These are phyloP conservation scores for Anarsia innoxiella DNA, from an alignment of 2,888 invertebrate species.

Conservation along the genomic window DNA sequence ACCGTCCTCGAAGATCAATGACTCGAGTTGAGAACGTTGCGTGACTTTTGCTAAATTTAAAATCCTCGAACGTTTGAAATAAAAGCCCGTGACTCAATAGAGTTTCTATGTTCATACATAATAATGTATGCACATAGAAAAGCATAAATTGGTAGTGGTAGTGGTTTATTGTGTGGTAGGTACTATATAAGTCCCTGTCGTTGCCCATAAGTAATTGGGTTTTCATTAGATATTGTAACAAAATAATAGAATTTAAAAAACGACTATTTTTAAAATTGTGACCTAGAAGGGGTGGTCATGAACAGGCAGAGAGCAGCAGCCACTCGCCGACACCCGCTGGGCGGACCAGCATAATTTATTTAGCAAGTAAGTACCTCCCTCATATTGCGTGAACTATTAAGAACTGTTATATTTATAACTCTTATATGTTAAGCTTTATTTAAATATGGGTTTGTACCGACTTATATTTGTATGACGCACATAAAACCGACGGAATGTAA, in stretches of 20 bases:
- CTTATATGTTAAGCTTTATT: slow-evolving; percentile 13
- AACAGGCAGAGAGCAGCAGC: slow-evolving; percentile 8
- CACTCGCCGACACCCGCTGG: slow-evolving; percentile 9
- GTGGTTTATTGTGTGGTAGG: too few relatives aligned
- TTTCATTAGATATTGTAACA: slow-evolving; percentile 6
- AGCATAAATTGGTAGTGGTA: too few relatives aligned
- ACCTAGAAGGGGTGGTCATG: slow-evolving; percentile 17
- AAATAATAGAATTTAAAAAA: slow-evolving; percentile 10
- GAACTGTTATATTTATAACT: slow-evolving; percentile 15
- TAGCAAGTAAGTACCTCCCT: slow-evolving; percentile 15
- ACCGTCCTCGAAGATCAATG: neutral
- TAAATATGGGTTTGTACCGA: slow-evolving; percentile 8
- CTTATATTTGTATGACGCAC: slow-evolving; percentile 5
- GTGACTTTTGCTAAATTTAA: neutral
- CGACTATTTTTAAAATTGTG: slow-evolving; percentile 14
- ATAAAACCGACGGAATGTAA: slow-evolving; percentile 8
- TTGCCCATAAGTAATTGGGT: too few relatives aligned
- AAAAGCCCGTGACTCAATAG: too few relatives aligned
- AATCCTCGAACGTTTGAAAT: too few relatives aligned
- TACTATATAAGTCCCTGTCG: too few relatives aligned
- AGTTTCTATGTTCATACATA: too few relatives aligned
- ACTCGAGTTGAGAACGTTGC: slow-evolving; percentile 1
- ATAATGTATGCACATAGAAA: too few relatives aligned
- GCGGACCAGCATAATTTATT: slow-evolving; percentile 16
- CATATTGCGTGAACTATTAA: slow-evolving; percentile 17